These are phyloP conservation scores for Garrulus glandarius DNA, from an alignment of 2,797 vertebrate species.

Conservation along the genomic window DNA sequence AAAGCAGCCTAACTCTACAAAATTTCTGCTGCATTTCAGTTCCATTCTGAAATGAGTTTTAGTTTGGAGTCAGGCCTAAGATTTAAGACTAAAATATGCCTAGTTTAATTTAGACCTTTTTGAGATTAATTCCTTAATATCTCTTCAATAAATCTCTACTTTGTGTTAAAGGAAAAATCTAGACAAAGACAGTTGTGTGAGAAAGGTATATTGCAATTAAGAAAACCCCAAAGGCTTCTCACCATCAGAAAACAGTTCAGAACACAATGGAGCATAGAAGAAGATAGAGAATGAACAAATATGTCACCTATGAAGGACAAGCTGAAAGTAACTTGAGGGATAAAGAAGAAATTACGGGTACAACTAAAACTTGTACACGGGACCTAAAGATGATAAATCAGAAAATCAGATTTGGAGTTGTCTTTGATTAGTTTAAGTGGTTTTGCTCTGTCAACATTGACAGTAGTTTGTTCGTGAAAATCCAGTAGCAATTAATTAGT, in stretches of 20 bases:
- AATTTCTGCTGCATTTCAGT: neutral
- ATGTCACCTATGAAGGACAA: neutral
- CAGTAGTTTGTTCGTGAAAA: fast-evolving
- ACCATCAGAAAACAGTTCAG: neutral
- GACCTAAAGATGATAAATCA: neutral
- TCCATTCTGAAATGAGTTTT: neutral
- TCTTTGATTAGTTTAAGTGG: neutral
- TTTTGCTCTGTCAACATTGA: neutral
- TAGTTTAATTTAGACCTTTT: neutral
- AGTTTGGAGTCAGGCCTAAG: neutral
- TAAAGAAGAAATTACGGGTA: neutral
- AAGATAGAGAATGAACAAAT: neutral
- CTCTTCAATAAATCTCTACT: neutral
- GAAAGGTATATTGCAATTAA: neutral
- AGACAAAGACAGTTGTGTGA: neutral
- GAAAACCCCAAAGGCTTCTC: neutral
- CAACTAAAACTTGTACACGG: neutral
- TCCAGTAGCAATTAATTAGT: neutral
- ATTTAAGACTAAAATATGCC: neutral
- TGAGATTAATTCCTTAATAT: neutral
- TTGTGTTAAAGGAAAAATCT: neutral
- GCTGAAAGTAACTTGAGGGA: neutral
- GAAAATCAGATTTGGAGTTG: neutral
- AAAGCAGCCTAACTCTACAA: neutral
- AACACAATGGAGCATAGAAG: neutral